These are phyloP conservation scores for Onychostoma macrolepis DNA, from an alignment of 2,113 vertebrate species.

Conservation along the genomic window DNA sequence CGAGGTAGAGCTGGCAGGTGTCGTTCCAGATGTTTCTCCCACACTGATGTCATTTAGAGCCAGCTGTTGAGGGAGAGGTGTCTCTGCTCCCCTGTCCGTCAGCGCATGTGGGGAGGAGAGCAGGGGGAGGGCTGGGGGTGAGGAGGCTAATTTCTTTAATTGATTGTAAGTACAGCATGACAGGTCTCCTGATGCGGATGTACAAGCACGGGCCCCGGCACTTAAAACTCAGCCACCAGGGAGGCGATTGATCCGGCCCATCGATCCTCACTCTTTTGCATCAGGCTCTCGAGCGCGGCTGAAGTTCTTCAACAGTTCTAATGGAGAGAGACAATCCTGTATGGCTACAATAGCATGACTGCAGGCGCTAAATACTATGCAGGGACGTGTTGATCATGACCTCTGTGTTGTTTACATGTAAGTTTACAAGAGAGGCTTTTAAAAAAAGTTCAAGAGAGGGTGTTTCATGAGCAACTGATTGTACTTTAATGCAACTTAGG, in stretches of 20 bases:
- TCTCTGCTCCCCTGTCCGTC: constrained; percentile 63
- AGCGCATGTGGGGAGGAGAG: constrained; percentile 57
- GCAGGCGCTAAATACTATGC: neutral
- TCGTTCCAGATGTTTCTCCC: constrained; percentile 62
- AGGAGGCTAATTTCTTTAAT: constrained; percentile 79
- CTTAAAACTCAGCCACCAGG: constrained; percentile 62
- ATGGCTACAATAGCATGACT: constrained; percentile 12
- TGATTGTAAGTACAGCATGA: constrained; percentile 79
- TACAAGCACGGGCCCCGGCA: constrained; percentile 61
- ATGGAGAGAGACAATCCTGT: constrained; percentile 47
- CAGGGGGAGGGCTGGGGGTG: constrained; percentile 53
- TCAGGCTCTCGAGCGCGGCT: constrained; percentile 45
- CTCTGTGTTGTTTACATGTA: neutral
- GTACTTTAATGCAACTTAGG: neutral
- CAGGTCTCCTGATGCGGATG: constrained; percentile 74
- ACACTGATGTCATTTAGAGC: constrained; percentile 53
- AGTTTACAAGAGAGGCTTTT: neutral
- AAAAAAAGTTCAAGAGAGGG: neutral
- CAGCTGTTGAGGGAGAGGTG: constrained; percentile 52
- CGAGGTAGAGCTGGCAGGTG: constrained; percentile 59
- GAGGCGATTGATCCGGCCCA: constrained; percentile 70
- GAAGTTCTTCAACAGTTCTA: constrained; percentile 57
- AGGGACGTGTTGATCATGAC: neutral
- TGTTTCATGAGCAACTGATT: neutral
- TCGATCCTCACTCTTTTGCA: constrained; percentile 66